These are phyloP conservation scores for Drosophila pullipes DNA, from an alignment of 2,888 invertebrate species.

Conservation along the genomic window DNA sequence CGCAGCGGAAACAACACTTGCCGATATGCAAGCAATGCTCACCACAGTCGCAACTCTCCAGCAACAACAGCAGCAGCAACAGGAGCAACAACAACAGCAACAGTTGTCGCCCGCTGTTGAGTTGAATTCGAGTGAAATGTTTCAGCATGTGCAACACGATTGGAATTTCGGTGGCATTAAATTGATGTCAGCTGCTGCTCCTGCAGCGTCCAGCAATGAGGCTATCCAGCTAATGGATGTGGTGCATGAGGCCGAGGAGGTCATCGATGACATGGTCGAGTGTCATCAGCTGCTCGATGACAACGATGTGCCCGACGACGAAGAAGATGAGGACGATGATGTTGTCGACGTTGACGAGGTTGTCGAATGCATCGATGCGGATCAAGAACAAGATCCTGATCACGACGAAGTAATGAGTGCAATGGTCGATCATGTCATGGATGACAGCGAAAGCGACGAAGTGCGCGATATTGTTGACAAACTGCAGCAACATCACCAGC, in stretches of 20 bases:
- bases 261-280: slow-evolving; percentile 65
- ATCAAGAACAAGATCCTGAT: slow-evolving; percentile 55
- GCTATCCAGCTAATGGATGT: slow-evolving; percentile 66
- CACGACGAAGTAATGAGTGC: slow-evolving; percentile 57
- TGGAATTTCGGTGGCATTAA: slow-evolving; percentile 85
- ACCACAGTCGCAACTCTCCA: slow-evolving; percentile 69
- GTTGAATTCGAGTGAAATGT: slow-evolving; percentile 78
- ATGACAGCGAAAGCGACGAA: slow-evolving; percentile 68
- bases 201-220: slow-evolving; percentile 43
- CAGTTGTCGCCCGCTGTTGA: slow-evolving; percentile 47
- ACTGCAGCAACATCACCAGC: slow-evolving; percentile 78
- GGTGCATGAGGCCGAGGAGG: slow-evolving; percentile 60
- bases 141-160: slow-evolving; percentile 84
- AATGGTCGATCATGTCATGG: slow-evolving; percentile 60
- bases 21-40: slow-evolving; percentile 71
- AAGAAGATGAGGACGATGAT: slow-evolving; percentile 55
- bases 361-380: slow-evolving; percentile 68
- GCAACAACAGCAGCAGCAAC: slow-evolving; percentile 52
- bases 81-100: slow-evolving; percentile 32
- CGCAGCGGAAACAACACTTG: slow-evolving; percentile 50
- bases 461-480: slow-evolving; percentile 82
- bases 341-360: slow-evolving; percentile 67
- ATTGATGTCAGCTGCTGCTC: slow-evolving; percentile 45
- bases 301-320: slow-evolving; percentile 56
- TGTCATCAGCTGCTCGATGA: slow-evolving; percentile 57